Base-by-base conservation (phyloP, 1,140 invertebrate species). In the Heliconius melpomene region DNA sequence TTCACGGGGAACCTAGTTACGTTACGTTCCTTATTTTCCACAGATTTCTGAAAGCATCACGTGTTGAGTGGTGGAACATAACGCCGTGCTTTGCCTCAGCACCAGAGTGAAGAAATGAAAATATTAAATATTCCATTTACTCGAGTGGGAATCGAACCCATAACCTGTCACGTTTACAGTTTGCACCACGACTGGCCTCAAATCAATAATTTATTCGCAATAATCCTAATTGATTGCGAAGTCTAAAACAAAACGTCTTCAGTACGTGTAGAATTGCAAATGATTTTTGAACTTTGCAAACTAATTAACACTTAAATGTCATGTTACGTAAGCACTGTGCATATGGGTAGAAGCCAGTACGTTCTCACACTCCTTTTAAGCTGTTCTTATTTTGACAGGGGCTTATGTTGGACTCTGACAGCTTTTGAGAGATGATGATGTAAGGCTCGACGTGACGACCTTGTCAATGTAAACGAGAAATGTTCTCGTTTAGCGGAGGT, bases 381-480 rank as follows among this genome's bases (percentile, higher is more conserved):
- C 23, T 13, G 75, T 74, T 54, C 46, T 40, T 81, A 81, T 66
- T 71, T 79, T 79, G 80, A 79, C 77, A 79, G 70, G 50, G 78
- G 57, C 74, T 78, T 83, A 76, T 75, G 75, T 75, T 66, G 71
- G 20, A 82, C 78, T 72, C 72, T 82, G 82, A 82, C 80, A 83
- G 78, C 82, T 81, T 82, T 79, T 82, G 72, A 79, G 74, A 75
- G 60, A 81, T 79, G 79, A 81, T 79, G 79, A 83, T 81, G 82
- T 79, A 83, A 83, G 50, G n/a, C 74, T 36, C 77, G 52, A 18
- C 74, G 74, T 60, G 36, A 29, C 79, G 74, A 83, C 82, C 79
- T 80, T 81, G 75, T 74, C 76, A 83, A 81, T 81, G 75, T 78
- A 83, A 83, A 81, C 75, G 78, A 82, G 82, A 75, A 79, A 7